Percentiles rank a stretch among this genome's conserved stretches.
phyloP scores from a whole-genome alignment of 2,113 vertebrate genomes.

The Embiotoca jacksoni region DNA sequence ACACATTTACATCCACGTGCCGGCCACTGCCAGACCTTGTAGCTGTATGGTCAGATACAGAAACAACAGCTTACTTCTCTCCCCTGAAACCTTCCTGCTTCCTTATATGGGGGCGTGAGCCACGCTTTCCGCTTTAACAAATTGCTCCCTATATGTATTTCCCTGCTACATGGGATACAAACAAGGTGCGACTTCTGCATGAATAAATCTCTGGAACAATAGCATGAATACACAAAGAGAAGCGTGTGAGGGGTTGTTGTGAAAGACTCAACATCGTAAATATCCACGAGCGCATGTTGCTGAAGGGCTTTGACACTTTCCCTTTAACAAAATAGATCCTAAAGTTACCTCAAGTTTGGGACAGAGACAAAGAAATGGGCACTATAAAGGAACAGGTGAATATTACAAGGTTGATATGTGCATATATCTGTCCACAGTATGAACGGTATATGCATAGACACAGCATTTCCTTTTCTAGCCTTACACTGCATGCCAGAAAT shows the following conservation, averaged over 20 bases:
- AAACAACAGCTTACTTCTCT: conserved; percentile 47
- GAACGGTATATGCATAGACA: too few species aligned
- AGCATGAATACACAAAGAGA: conserved; percentile 13
- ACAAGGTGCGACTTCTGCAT: conserved; percentile 14
- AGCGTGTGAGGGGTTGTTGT: background rate
- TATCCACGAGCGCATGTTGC: background rate
- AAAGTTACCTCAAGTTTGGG: too few species aligned
- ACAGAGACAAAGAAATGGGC: too few species aligned
- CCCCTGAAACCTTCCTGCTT: conserved; percentile 47
- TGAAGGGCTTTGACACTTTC: background rate
- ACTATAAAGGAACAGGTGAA: too few species aligned
- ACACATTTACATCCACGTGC: conserved; percentile 29
- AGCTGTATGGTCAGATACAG: conserved; percentile 39
- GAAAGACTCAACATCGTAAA: background rate
- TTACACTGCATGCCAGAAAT: too few species aligned
- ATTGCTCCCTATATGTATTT: conserved; percentile 39
- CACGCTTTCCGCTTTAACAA: conserved; percentile 57
- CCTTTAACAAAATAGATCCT: background rate
- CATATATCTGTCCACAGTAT: too few species aligned
- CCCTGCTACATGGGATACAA: conserved; percentile 28
- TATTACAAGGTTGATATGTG: too few species aligned
- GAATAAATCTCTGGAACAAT: conserved; percentile 52
- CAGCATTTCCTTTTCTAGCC: too few species aligned
- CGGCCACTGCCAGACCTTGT: conserved; percentile 35
- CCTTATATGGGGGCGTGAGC: conserved; percentile 47